Base-by-base conservation (phyloP, 1,140 invertebrate species). In the Doryteuthis pealeii region DNA sequence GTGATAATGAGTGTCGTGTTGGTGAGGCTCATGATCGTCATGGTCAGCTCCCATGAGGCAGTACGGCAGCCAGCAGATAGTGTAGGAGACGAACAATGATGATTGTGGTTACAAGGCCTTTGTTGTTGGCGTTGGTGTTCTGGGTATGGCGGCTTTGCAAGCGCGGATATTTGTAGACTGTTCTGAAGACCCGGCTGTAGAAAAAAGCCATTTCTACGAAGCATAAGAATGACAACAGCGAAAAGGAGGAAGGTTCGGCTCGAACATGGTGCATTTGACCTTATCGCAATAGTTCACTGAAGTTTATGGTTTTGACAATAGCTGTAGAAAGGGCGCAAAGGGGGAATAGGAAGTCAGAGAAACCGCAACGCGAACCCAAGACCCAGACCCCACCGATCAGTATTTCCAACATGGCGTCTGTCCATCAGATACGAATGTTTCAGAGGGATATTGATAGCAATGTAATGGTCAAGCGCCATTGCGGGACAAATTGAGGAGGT, bases 381-480 rank as follows among this genome's bases (percentile, higher is more conserved):
- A 90, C 85, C 92, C 92, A 92, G 6, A 92, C 83, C 18, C 90
- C 86, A 12, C 91, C 88, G 71, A 95, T 93, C 15, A 95, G 88
- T 0, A 92, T 85, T n/a, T 1, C 90, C 91, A 0, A 92, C 93
- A 65, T 92, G 91, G 14, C 91, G 87, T 43, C 88, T 86, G 45
- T 74, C 79, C 73, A 84, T 77, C 40, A 92, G 91, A 22, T 91
- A 91, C 76, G 93, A 92, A 85, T 96, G 95, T n/a, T 93, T 91
- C 31, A 96, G 89, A 0, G 94, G 94, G 84, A 94, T 93, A 6
- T 94, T 93, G 40, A 96, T 94, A 0, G 94, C 95, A 77, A 93
- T 92, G 86, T 95, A 95, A 79, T 93, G 93, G 82, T 93, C 92
- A 26, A 92, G 82, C 6, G 92, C 91, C 40, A 93, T 87, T 2